Percentiles rank a stretch among this genome's conserved stretches.
Conservation (phyloP, 2,888 invertebrate genomes). For the Tuberolachnus salignus region DNA sequence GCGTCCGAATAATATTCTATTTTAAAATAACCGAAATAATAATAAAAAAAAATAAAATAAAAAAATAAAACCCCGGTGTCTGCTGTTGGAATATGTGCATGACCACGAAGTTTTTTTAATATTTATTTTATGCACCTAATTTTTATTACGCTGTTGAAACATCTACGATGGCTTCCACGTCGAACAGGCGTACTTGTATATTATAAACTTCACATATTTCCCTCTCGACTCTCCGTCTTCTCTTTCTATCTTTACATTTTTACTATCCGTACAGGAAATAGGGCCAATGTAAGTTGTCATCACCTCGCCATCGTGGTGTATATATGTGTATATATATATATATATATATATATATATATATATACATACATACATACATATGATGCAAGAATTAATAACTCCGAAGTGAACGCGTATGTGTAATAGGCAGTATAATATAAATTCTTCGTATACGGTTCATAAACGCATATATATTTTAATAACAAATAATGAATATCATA, state of each 20-base stretch:
- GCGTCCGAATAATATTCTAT: constrained; percentile 23
- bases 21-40: constrained; percentile 38
- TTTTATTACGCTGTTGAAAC: constrained; percentile 55
- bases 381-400: constrained; percentile 45
- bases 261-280: constrained; percentile 51
- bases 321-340: too few relatives aligned
- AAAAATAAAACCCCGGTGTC: constrained; percentile 26
- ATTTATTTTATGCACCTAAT: constrained; percentile 54
- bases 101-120: constrained; percentile 45
- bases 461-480: constrained; percentile 12
- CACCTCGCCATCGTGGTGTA: constrained; percentile 44
- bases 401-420: constrained; percentile 18
- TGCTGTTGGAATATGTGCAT: constrained; percentile 7
- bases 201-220: constrained; percentile 54
- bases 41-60: too few relatives aligned
- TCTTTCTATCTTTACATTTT: constrained; percentile 31
- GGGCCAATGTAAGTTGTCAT: constrained; percentile 55
- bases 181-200: constrained; percentile 43
- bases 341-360: too few relatives aligned
- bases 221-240: neutral
- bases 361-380: too few relatives aligned
- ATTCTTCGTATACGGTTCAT: constrained; percentile 29
- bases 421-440: constrained; percentile 3
- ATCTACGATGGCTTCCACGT: constrained; percentile 50
- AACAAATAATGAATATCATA: constrained; percentile 22